A percentile compares a stretch with the other conserved stretches of the same genome.
These are phyloP conservation scores for Microctonus brassicae DNA, from an alignment of 2,888 invertebrate species.

Conservation along the genomic window DNA sequence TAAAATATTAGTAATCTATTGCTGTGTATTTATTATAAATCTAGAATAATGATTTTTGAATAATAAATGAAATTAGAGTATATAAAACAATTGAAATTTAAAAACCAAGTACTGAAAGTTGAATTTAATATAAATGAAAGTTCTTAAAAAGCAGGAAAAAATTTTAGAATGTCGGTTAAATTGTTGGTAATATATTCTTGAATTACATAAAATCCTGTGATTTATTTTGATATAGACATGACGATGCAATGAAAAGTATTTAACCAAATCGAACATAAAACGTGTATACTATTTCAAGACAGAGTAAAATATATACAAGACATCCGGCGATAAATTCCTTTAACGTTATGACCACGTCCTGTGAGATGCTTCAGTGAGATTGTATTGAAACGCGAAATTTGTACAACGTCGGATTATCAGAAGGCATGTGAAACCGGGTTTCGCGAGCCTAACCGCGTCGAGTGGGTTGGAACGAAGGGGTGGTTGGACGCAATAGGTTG, in stretches of 20 bases:
- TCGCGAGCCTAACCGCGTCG: slow-evolving; percentile 43
- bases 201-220: background rate
- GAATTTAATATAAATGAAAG: too few relatives aligned
- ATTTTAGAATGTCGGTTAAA: too few relatives aligned
- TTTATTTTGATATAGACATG: background rate
- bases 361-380: slow-evolving; percentile 42
- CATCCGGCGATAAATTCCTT: slow-evolving; percentile 40
- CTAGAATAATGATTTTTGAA: too few relatives aligned
- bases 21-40: too few relatives aligned
- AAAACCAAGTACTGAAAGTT: too few relatives aligned
- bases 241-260: background rate
- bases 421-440: slow-evolving; percentile 58
- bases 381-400: slow-evolving; percentile 56
- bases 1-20: too few relatives aligned
- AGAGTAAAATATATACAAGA: slow-evolving; percentile 30
- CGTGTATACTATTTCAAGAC: slow-evolving; percentile 20
- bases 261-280: background rate
- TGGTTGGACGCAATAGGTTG: slow-evolving; percentile 21
- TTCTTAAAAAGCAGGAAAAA: too few relatives aligned
- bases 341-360: slow-evolving; percentile 26
- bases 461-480: slow-evolving; percentile 35
- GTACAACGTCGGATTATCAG: slow-evolving; percentile 63
- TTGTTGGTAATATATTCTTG: background rate
- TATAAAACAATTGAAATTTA: too few relatives aligned
- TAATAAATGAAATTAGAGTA: too few relatives aligned